phyloP scores from a whole-genome alignment of 2,797 vertebrate species.

The Tolypeutes matacus region DNA sequence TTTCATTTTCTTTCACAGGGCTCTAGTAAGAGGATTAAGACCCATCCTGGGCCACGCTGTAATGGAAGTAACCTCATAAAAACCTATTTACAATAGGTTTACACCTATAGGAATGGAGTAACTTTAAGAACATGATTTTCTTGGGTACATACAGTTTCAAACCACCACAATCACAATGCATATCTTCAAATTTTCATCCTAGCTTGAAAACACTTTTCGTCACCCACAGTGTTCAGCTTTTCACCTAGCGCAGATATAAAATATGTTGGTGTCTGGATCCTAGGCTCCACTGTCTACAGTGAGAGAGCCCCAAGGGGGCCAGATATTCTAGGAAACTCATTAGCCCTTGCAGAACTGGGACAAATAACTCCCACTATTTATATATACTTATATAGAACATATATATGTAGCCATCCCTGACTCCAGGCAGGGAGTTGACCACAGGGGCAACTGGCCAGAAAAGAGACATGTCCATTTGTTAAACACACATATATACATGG shows the following conservation, averaged over 20 bases:
- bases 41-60: no score
- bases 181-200: neutral
- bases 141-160: no score
- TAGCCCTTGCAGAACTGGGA: neutral
- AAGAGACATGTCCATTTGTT: neutral
- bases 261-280: neutral
- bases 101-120: no score
- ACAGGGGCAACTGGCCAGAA: rapidly evolving
- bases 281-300: neutral
- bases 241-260: neutral
- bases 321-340: neutral
- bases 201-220: neutral
- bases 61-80: no score
- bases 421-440: neutral
- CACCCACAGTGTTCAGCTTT: neutral
- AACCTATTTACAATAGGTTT: no score
- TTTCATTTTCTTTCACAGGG: no score
- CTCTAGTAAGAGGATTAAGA: no score
- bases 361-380: neutral
- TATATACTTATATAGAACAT: neutral
- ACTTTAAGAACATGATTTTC: no score
- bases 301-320: neutral
- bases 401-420: neutral
- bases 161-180: no score
- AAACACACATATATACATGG: neutral